phyloP scores from a whole-genome alignment of 2,888 invertebrate species.

The Lapara coniferarum region DNA sequence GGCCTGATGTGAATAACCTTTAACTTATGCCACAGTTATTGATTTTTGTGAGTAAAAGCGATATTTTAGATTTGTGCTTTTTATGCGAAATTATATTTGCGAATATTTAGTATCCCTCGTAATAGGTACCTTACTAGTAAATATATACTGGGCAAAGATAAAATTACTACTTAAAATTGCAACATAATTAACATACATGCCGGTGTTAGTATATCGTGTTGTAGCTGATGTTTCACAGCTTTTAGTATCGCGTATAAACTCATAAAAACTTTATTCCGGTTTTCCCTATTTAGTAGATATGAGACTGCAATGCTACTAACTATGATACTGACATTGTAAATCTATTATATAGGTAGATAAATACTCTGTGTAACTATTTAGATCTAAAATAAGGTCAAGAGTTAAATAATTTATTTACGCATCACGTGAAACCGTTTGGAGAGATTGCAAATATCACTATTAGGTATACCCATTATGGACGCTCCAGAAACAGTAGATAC shows the following conservation, averaged over 20 bases:
- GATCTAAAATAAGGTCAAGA: too few relatives aligned
- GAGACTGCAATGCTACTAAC: conserved; percentile 6
- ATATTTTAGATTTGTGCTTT: too few relatives aligned
- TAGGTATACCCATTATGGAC: too few relatives aligned
- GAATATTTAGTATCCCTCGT: too few relatives aligned
- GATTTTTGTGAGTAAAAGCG: too few relatives aligned
- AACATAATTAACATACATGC: conserved; percentile 36
- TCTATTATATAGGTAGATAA: neutral
- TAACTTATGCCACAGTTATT: too few relatives aligned
- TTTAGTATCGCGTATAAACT: conserved; percentile 48
- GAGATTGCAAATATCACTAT: too few relatives aligned
- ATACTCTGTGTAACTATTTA: conserved; percentile 23
- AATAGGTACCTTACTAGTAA: too few relatives aligned
- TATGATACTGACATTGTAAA: neutral
- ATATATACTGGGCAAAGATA: conserved; percentile 38
- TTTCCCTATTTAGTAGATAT: conserved; percentile 31
- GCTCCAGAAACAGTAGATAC: too few relatives aligned
- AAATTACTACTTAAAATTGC: conserved; percentile 43
- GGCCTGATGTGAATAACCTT: too few relatives aligned
- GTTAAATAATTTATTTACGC: neutral
- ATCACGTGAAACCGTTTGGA: neutral
- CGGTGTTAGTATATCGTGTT: too few relatives aligned
- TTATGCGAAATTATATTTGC: too few relatives aligned
- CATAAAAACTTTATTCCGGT: conserved; percentile 44
- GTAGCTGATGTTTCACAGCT: conserved; percentile 30